Conservation (phyloP, 2,888 invertebrate species). For the Drosophila maculinotata region DNA sequence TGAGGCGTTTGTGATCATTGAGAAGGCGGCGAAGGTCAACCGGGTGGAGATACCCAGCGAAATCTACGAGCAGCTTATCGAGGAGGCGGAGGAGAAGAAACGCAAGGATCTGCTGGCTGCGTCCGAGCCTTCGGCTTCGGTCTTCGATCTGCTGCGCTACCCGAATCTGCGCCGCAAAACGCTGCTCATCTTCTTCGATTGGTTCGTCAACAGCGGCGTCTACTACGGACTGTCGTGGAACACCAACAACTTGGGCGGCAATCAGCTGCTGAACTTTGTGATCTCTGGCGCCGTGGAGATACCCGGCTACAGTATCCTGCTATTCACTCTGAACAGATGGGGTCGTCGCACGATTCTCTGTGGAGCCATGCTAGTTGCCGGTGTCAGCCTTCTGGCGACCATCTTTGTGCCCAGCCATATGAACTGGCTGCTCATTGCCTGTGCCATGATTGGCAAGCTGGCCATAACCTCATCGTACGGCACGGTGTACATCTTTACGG, state of each 20-base stretch:
- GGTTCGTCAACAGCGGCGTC: constrained; percentile 92
- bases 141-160: constrained; percentile 88
- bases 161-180: constrained; percentile 88
- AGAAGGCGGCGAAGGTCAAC: constrained; percentile 89
- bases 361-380: constrained; percentile 89
- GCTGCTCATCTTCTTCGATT: constrained; percentile 90
- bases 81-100: constrained; percentile 84
- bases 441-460: constrained; percentile 90
- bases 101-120: constrained; percentile 75
- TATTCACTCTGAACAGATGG: constrained; percentile 89
- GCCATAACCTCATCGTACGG: constrained; percentile 91
- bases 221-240: constrained; percentile 93
- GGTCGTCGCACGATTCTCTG: constrained; percentile 90
- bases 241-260: constrained; percentile 90
- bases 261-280: constrained; percentile 90
- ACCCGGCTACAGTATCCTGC: constrained; percentile 89
- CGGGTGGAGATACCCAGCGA: constrained; percentile 87
- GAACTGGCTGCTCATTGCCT: constrained; percentile 87
- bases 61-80: constrained; percentile 86
- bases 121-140: constrained; percentile 84
- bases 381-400: constrained; percentile 87
- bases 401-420: constrained; percentile 87
- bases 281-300: constrained; percentile 91
- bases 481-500: constrained; percentile 90
- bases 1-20: constrained; percentile 88